phyloP scores from a whole-genome alignment of 2,888 invertebrate species.

The Halictus quadricinctus region DNA sequence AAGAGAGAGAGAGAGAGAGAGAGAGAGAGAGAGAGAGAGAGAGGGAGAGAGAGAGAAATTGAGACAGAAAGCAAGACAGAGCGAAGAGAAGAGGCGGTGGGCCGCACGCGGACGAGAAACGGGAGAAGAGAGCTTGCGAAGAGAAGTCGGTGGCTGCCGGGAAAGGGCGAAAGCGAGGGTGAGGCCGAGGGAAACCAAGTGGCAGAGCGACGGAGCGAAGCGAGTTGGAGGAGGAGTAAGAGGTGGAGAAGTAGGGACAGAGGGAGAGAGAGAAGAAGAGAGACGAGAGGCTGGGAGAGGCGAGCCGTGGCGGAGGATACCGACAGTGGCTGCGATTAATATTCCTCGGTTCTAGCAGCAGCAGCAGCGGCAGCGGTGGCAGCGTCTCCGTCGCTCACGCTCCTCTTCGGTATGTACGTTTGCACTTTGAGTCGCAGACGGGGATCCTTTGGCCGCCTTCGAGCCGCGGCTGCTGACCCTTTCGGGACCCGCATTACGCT shows the following conservation, averaged over 20 bases:
- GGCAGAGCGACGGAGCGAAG: conserved; percentile 36
- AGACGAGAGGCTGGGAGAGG: conserved; percentile 6
- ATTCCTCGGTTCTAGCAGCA: conserved; percentile 70
- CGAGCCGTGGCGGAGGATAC: conserved; percentile 51
- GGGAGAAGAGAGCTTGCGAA: conserved; percentile 39
- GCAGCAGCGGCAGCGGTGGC: conserved; percentile 38
- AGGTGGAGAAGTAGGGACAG: conserved; percentile 25
- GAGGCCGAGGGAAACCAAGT: conserved; percentile 19
- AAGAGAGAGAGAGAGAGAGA: conserved; percentile 21
- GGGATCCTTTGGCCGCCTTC: conserved; percentile 45
- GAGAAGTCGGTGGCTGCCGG: background rate
- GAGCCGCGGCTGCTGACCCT: conserved; percentile 46
- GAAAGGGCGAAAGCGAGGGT: conserved; percentile 38
- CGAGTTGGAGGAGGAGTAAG: conserved; percentile 43
- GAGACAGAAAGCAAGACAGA: background rate
- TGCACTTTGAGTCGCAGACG: conserved; percentile 63
- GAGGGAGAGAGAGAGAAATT: background rate
- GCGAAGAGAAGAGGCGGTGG: conserved; percentile 14
- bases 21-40: background rate
- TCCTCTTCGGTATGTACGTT: conserved; percentile 60
- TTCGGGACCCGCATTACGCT: conserved; percentile 51
- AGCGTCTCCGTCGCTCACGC: conserved; percentile 60
- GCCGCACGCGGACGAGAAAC: conserved; percentile 37
- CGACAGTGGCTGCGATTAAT: conserved; percentile 78
- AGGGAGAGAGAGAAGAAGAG: conserved; percentile 1